Conservation (phyloP, 2,113 vertebrate species). For the Ceuthmochares aereus region DNA sequence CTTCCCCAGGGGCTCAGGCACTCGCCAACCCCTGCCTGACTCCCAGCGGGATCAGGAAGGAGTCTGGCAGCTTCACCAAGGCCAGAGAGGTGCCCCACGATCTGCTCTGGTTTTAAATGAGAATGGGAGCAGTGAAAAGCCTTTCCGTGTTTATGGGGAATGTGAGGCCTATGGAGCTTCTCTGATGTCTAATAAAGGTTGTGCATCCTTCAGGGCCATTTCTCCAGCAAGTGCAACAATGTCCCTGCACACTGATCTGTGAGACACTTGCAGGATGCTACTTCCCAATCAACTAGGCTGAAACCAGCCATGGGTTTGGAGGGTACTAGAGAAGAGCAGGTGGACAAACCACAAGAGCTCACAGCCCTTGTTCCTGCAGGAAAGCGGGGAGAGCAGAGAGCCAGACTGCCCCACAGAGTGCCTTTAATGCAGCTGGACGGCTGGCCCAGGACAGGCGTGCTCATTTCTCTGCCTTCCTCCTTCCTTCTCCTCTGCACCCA, state of each 20-base stretch:
- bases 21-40: neutral
- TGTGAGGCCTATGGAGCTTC: neutral
- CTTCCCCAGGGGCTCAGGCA: rapidly evolving
- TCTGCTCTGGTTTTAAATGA: neutral
- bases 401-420: neutral
- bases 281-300: neutral
- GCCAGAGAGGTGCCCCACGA: neutral
- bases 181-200: neutral
- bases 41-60: neutral
- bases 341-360: neutral
- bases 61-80: neutral
- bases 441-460: neutral
- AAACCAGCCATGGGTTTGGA: neutral
- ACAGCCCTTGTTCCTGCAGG: neutral
- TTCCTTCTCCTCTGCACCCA: neutral
- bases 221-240: neutral
- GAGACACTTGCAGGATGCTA: neutral
- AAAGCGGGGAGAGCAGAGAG: neutral
- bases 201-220: neutral
- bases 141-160: neutral
- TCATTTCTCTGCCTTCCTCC: neutral
- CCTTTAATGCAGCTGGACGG: neutral
- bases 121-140: neutral
- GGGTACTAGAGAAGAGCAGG: neutral
- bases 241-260: rapidly evolving